Evolutionary conservation across 2,797 vertebrate species (phyloP).

Genomic region (Silurus lanzhouensis): DNA sequence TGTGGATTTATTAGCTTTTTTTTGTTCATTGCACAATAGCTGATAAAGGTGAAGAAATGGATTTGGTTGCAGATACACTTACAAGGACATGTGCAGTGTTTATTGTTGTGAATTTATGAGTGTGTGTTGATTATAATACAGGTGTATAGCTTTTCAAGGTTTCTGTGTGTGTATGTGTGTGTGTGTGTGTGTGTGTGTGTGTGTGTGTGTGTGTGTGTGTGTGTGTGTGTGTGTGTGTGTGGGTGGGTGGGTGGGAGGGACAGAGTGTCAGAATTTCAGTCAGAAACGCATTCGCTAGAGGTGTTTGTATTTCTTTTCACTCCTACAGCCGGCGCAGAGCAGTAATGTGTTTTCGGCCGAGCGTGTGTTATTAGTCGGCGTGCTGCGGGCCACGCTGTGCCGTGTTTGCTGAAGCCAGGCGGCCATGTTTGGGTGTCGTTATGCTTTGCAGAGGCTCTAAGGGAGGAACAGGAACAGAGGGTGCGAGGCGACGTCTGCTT

Average conservation of each 20-base stretch:
- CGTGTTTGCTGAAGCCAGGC: not conserved
- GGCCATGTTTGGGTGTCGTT: not conserved
- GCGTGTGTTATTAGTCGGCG: constrained; percentile 8
- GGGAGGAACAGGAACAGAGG: not conserved
- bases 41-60: too few species aligned
- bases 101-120: too few species aligned
- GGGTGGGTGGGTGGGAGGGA: not conserved
- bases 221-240: not conserved
- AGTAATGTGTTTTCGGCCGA: constrained; percentile 15
- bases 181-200: not conserved
- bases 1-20: too few species aligned
- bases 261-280: not conserved
- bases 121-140: not conserved
- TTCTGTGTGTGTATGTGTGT: not conserved
- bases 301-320: not conserved
- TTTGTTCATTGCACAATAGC: too few species aligned
- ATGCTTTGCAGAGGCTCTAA: not conserved
- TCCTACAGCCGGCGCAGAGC: not conserved
- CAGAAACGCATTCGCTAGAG: not conserved
- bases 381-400: constrained; percentile 9
- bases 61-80: too few species aligned
- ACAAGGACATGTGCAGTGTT: too few species aligned
- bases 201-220: not conserved
- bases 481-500: not conserved
- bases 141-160: constrained; percentile 6